Evolutionary conservation across 2,797 vertebrate genomes (phyloP).

Genomic region (Notoglanidium macrostoma): DNA sequence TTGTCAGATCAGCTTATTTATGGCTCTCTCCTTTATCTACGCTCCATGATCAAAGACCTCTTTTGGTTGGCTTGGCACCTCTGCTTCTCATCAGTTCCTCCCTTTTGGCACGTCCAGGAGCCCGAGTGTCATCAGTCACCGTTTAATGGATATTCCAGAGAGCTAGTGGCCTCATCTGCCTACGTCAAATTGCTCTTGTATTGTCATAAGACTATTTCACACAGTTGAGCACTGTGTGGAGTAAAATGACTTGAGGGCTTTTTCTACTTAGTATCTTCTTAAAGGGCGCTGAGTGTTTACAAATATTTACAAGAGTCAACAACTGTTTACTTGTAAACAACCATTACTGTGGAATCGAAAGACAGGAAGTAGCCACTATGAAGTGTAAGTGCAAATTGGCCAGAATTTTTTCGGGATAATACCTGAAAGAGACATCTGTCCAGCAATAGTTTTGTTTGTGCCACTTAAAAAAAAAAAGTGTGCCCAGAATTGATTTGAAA

Average conservation of each 20-base stretch:
- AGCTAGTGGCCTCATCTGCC: slow-evolving; percentile 17
- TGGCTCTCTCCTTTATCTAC: slow-evolving; percentile 61
- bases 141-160: slow-evolving; percentile 61
- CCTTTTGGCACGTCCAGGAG: slow-evolving; percentile 18
- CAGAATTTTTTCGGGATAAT: not conserved
- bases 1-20: slow-evolving; percentile 67
- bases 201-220: slow-evolving; percentile 19
- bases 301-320: not conserved
- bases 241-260: not conserved
- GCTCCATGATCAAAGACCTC: slow-evolving; percentile 69
- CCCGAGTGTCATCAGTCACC: slow-evolving; percentile 34
- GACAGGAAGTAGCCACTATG: not conserved
- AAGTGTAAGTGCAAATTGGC: not conserved
- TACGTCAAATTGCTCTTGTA: slow-evolving; percentile 12
- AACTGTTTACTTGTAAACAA: not conserved
- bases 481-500: not conserved
- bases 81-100: slow-evolving; percentile 33
- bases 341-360: not conserved
- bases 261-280: not conserved
- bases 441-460: not conserved
- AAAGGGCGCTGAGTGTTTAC: not conserved
- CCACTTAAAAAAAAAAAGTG: not conserved
- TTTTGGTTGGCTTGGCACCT: slow-evolving; percentile 59
- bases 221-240: slow-evolving; percentile 21
- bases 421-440: not conserved